phyloP scores from a whole-genome alignment of 1,140 invertebrate species.

The Whitmania pigra region DNA sequence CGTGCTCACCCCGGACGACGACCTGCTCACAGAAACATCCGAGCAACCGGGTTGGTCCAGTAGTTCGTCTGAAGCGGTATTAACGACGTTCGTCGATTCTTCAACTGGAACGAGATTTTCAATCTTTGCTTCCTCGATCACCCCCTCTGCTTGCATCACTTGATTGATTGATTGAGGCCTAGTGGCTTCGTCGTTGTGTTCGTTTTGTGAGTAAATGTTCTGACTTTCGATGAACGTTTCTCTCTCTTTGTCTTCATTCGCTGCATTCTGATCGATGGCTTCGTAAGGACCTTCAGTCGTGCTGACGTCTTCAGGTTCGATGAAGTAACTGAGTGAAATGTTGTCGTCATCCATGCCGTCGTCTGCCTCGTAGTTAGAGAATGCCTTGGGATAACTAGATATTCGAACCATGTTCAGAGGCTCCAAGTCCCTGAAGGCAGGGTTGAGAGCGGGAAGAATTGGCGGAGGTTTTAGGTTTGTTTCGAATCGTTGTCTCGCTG shows the following conservation, averaged over 20 bases:
- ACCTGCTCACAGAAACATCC: neutral
- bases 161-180: neutral
- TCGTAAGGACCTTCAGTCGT: conserved; percentile 10
- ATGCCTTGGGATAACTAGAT: neutral
- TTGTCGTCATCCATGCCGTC: conserved; percentile 7
- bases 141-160: neutral
- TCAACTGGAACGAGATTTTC: neutral
- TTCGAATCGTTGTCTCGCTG: conserved; percentile 11
- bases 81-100: neutral
- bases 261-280: conserved; percentile 5
- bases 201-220: neutral
- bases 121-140: neutral
- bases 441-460: neutral
- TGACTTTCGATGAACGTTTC: neutral
- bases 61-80: neutral
- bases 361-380: neutral
- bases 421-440: neutral
- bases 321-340: neutral
- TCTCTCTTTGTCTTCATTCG: conserved; percentile 1
- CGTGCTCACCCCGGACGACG: neutral
- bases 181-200: neutral
- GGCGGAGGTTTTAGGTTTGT: neutral
- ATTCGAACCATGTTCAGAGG: neutral
- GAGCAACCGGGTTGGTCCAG: neutral
- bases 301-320: neutral